These are phyloP conservation scores for Mellivora capensis DNA, from an alignment of 2,113 vertebrate genomes.

Conservation along the genomic window DNA sequence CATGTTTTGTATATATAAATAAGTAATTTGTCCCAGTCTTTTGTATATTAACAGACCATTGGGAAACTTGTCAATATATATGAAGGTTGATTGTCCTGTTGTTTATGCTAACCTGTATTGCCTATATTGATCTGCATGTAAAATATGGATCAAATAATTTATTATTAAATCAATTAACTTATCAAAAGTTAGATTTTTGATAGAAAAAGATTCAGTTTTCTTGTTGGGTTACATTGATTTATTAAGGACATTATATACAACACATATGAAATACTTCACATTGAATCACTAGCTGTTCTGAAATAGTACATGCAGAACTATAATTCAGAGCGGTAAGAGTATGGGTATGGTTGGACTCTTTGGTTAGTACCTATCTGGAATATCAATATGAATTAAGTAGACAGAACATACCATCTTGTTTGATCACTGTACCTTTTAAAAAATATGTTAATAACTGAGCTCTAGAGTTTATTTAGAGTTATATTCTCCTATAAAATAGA, in stretches of 20 bases:
- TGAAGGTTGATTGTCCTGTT: constrained; percentile 76
- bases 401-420: not conserved
- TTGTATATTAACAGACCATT: constrained; percentile 85
- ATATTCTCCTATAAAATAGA: constrained; percentile 5
- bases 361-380: not conserved
- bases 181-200: not conserved
- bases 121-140: constrained; percentile 66
- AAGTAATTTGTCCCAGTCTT: constrained; percentile 89
- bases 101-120: constrained; percentile 74
- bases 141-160: constrained; percentile 47
- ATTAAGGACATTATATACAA: not conserved
- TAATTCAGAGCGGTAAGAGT: not conserved
- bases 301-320: not conserved
- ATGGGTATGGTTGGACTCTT: not conserved
- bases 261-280: not conserved
- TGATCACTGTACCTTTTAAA: not conserved
- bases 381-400: not conserved
- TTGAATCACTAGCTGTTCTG: not conserved
- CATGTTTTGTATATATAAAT: constrained; percentile 89
- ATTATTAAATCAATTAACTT: constrained; percentile 40
- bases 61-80: constrained; percentile 82
- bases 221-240: not conserved
- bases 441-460: not conserved
- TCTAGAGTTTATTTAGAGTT: not conserved
- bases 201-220: not conserved